Base-by-base conservation (phyloP, 1,140 invertebrate species). In the Harlomillsia oculata region DNA sequence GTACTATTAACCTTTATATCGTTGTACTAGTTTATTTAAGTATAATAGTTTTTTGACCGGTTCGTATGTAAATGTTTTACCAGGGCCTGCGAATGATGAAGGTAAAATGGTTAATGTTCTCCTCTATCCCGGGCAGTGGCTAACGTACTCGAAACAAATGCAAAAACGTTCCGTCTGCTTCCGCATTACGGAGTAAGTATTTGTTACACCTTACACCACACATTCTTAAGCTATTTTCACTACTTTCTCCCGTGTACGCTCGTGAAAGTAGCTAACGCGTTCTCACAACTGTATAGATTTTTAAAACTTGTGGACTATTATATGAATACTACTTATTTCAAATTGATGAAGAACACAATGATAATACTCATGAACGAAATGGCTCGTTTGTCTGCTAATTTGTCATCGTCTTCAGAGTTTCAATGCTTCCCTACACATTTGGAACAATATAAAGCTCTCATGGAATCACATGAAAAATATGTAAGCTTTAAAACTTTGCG, bases 131-230 rank as follows among this genome's bases (percentile, higher is more conserved):
- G 63, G 63, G 2, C 63, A 65, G 54, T 65, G 63, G 63, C 30
- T 87, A 76, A 84, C 83, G 21, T 90, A 87, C 65, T 87, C 84
- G 28, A 82, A 89, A 64, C 85, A 89, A 64, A 82, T 84, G 1
- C 81, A 82, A 55, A 91, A 90, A 67, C 75, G 82, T 56, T 77
- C 80, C 49, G 82, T 84, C 64, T 89, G 85, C 68, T 77, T 80
- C 63, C 73, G 79, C 23, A 72, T 87, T 0, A 77, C 80, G 16
- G 77, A 81, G 83, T 87, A 73, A 65, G 68, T 66, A n/a, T n/a
- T n/a, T n/a, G n/a, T n/a, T n/a, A n/a, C n/a, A n/a, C n/a, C n/a
- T n/a, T n/a, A n/a, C n/a, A n/a, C n/a, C 46, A 29, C 44, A 52
- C 49, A 23, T 55, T 3, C 8, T n/a, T n/a, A n/a, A n/a, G n/a